Evolutionary conservation across 2,888 invertebrate species (phyloP).

Genomic region (Volucella inanis): DNA sequence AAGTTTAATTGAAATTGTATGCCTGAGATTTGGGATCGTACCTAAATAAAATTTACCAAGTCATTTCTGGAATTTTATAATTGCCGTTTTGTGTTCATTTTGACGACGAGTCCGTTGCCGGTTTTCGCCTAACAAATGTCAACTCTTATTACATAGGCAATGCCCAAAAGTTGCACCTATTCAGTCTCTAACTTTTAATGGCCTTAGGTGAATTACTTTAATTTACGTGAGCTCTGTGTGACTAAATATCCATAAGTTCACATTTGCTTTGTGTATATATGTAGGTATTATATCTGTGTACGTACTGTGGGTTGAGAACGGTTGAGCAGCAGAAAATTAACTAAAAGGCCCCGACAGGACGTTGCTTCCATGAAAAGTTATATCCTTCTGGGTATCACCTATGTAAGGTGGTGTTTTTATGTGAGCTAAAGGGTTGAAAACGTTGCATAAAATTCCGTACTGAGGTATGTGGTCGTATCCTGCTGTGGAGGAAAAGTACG

Average conservation of each 20-base stretch:
- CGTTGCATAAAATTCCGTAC: slow-evolving; percentile 21
- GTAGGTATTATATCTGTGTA: no score
- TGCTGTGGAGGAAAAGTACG: slow-evolving; percentile 13
- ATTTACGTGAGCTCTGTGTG: slow-evolving; percentile 42
- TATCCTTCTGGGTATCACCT: background rate
- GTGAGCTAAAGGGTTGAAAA: background rate
- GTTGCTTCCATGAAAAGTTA: slow-evolving; percentile 26
- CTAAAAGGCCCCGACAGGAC: slow-evolving; percentile 39
- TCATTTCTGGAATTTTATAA: background rate
- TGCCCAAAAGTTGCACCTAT: slow-evolving; percentile 39
- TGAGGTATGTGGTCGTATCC: slow-evolving; percentile 26
- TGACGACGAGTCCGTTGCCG: no score
- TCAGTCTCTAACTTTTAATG: slow-evolving; percentile 46
- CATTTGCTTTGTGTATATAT: background rate
- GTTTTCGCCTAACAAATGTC: slow-evolving; percentile 14
- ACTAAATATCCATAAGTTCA: slow-evolving; percentile 47
- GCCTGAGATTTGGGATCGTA: slow-evolving; percentile 16
- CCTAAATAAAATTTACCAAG: background rate
- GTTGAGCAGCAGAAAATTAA: slow-evolving; percentile 44
- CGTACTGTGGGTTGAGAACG: background rate
- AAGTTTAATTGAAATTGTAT: slow-evolving; percentile 48
- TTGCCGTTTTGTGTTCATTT: background rate
- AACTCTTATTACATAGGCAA: slow-evolving; percentile 2
- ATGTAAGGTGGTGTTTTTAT: background rate
- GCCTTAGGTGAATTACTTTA: slow-evolving; percentile 54